These are phyloP conservation scores for Leucoptera coffeella DNA, from an alignment of 2,888 invertebrate genomes.

Conservation along the genomic window DNA sequence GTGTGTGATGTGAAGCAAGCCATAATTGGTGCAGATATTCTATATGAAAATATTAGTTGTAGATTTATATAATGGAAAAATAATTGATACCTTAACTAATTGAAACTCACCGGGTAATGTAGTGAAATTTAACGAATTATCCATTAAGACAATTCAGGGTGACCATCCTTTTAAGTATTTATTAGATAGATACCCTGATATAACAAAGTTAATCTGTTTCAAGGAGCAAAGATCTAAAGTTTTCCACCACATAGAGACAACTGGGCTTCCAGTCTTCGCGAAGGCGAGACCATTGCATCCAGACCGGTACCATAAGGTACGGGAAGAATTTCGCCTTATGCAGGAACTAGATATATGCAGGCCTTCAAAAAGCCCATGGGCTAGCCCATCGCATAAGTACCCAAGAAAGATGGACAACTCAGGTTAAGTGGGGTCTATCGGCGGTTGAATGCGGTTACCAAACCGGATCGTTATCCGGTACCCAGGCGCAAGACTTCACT, in stretches of 20 bases:
- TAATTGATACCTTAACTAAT: conserved; percentile 6
- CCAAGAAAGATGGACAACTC: conserved; percentile 10
- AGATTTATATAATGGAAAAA: conserved; percentile 5
- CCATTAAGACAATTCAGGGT: not conserved
- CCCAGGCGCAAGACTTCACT: conserved; percentile 13
- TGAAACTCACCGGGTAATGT: conserved; percentile 3
- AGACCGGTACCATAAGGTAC: conserved; percentile 12
- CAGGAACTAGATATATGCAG: conserved; percentile 18
- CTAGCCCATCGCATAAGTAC: conserved; percentile 13
- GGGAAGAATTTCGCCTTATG: conserved; percentile 14
- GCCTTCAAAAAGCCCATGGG: conserved; percentile 20
- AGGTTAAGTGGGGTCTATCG: conserved; percentile 17
- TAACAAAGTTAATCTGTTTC: no score
- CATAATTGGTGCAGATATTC: conserved; percentile 7
- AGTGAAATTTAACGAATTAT: no score
- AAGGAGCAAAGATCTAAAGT: conserved; percentile 2
- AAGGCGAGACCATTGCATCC: conserved; percentile 14
- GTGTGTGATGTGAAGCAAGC: conserved; percentile 7
- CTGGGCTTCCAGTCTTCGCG: conserved; percentile 14
- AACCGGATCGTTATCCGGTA: conserved; percentile 14
- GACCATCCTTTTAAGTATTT: conserved; percentile 3
- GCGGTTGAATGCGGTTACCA: conserved; percentile 12
- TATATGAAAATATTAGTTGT: conserved; percentile 3
- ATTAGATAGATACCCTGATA: conserved; percentile 4
- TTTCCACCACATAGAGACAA: conserved; percentile 13